These are phyloP conservation scores for Tetramorium parvispinum DNA, from an alignment of 1,140 invertebrate species.

Conservation along the genomic window DNA sequence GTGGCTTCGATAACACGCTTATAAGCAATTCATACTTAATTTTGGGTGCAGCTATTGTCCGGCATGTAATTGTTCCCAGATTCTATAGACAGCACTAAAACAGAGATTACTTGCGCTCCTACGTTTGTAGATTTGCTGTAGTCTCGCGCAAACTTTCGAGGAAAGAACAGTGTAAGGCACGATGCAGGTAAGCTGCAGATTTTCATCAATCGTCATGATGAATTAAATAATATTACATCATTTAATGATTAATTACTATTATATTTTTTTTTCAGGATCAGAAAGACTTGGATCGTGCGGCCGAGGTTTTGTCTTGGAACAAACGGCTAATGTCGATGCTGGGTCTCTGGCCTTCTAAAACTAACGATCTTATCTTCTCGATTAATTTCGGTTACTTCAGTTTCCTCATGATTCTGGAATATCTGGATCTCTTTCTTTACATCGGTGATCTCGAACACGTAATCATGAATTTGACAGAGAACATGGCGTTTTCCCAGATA, in stretches of 20 bases:
- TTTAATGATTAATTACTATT: background rate
- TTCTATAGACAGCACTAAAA: conserved; percentile 34
- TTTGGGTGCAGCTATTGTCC: conserved; percentile 1
- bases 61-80: conserved; percentile 1
- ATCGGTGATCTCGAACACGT: conserved; percentile 78
- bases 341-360: conserved; percentile 78
- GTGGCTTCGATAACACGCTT: conserved; percentile 35
- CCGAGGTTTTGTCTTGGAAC: conserved; percentile 76
- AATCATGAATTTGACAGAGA: conserved; percentile 80
- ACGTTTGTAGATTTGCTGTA: background rate
- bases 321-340: conserved; percentile 69
- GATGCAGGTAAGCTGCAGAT: conserved; percentile 1
- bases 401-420: conserved; percentile 77
- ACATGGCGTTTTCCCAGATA: conserved; percentile 79
- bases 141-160: conserved; percentile 9
- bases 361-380: conserved; percentile 70
- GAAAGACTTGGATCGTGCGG: conserved; percentile 71
- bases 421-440: conserved; percentile 76
- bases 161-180: background rate
- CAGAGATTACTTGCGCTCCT: conserved; percentile 7
- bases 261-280: conserved; percentile 65
- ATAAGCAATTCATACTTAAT: conserved; percentile 45
- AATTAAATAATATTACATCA: background rate
- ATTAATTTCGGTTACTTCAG: conserved; percentile 76
- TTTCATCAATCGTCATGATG: background rate